A percentile compares a stretch with the other conserved stretches of the same genome.
These are phyloP conservation scores for Polyploca ridens DNA, from an alignment of 2,888 invertebrate genomes.

Conservation along the genomic window DNA sequence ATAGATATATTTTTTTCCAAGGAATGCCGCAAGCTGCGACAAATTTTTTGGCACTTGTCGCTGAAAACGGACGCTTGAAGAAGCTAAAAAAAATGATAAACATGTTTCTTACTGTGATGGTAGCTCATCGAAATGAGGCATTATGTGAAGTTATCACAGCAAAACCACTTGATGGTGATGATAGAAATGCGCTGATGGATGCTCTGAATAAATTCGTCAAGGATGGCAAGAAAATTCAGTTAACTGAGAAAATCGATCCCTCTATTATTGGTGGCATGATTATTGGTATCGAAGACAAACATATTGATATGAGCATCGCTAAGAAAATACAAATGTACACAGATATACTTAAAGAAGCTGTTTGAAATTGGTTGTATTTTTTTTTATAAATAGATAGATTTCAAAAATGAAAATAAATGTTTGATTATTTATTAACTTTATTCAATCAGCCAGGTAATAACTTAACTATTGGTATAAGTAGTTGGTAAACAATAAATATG, in stretches of 20 bases:
- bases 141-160: constrained; percentile 74
- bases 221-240: constrained; percentile 59
- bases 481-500: constrained; percentile 4
- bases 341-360: constrained; percentile 57
- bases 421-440: neutral
- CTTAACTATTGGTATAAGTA: constrained; percentile 3
- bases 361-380: constrained; percentile 30
- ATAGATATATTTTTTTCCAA: constrained; percentile 24
- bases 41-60: constrained; percentile 66
- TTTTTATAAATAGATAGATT: constrained; percentile 17
- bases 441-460: neutral
- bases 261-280: constrained; percentile 70
- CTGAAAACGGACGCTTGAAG: constrained; percentile 71
- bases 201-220: constrained; percentile 62
- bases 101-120: constrained; percentile 65
- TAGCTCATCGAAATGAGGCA: constrained; percentile 70
- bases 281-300: constrained; percentile 71
- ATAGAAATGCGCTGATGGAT: constrained; percentile 49
- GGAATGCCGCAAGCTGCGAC: constrained; percentile 60
- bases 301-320: constrained; percentile 69
- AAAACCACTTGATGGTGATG: constrained; percentile 54
- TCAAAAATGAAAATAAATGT: neutral
- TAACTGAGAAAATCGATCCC: constrained; percentile 66
- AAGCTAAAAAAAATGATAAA: constrained; percentile 60
- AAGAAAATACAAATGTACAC: constrained; percentile 67